Evolutionary conservation across 2,888 invertebrate species (phyloP).

Genomic region (Philereme vetulata): DNA sequence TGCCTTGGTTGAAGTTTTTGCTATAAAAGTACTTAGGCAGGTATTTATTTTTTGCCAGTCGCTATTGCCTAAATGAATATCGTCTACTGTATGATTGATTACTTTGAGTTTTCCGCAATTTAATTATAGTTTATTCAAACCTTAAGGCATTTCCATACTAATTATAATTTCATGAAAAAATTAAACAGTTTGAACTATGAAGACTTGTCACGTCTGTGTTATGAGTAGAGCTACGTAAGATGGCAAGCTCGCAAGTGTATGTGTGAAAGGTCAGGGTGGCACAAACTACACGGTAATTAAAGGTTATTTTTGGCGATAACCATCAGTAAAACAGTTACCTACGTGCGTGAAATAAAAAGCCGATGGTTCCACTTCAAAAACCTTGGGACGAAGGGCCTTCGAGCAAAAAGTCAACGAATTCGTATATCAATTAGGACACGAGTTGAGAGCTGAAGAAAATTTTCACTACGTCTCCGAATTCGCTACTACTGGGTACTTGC

Average conservation of each 20-base stretch:
- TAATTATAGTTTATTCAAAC: constrained; percentile 19
- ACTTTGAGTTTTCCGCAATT: constrained; percentile 15
- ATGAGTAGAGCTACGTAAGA: constrained; percentile 55
- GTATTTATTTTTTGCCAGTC: constrained; percentile 5
- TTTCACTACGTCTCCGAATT: not conserved
- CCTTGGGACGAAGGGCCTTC: constrained; percentile 70
- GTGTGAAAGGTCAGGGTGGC: constrained; percentile 80
- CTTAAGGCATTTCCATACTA: constrained; percentile 18
- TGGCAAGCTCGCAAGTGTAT: constrained; percentile 62
- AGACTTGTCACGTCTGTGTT: constrained; percentile 53
- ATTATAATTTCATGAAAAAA: constrained; percentile 5
- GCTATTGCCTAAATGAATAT: constrained; percentile 18
- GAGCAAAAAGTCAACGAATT: constrained; percentile 67
- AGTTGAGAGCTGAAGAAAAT: constrained; percentile 37
- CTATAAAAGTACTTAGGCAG: not conserved
- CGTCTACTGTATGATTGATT: constrained; percentile 20
- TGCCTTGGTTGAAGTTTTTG: constrained; percentile 5
- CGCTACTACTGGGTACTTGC: too few relatives aligned
- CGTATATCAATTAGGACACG: constrained; percentile 48
- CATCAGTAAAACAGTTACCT: constrained; percentile 81
- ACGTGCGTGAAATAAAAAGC: constrained; percentile 76
- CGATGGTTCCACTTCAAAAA: constrained; percentile 65
- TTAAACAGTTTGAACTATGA: constrained; percentile 21
- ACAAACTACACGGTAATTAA: constrained; percentile 82
- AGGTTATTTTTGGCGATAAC: constrained; percentile 83